Percentiles rank a stretch among this genome's conserved stretches.
Evolutionary conservation across 2,113 vertebrate genomes (phyloP).

Genomic region (Oceanodroma tethys): DNA sequence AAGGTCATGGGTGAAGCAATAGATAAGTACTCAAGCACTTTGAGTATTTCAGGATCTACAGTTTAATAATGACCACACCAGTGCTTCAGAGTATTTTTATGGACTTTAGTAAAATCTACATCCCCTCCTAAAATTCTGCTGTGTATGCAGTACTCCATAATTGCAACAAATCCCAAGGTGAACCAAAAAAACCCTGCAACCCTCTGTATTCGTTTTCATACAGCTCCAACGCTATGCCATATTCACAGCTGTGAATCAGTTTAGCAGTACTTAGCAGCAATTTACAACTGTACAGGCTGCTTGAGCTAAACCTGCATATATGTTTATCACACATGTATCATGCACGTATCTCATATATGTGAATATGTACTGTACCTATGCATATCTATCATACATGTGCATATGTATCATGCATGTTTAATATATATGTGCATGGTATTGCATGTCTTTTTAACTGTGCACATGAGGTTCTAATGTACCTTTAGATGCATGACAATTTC

Average conservation of each 20-base stretch:
- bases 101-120: not conserved
- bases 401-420: not conserved
- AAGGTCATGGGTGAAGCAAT: not conserved
- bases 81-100: not conserved
- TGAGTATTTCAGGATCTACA: not conserved
- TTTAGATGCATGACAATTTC: not conserved
- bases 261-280: not conserved
- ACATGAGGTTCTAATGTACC: not conserved
- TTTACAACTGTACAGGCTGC: not conserved
- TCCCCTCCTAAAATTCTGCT: not conserved
- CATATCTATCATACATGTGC: not conserved
- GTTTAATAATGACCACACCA: not conserved
- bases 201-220: not conserved
- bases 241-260: not conserved
- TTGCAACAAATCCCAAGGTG: not conserved
- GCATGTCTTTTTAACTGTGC: not conserved
- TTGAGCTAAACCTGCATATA: not conserved
- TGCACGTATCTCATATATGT: not conserved
- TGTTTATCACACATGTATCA: not conserved
- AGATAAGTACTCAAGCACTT: not conserved
- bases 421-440: not conserved
- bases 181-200: not conserved
- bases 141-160: not conserved
- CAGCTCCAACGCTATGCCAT: not conserved
- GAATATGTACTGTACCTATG: not conserved